Percentiles rank a stretch among this genome's conserved stretches.
Conservation (phyloP, 2,797 vertebrate species). For the Dryobates pubescens region DNA sequence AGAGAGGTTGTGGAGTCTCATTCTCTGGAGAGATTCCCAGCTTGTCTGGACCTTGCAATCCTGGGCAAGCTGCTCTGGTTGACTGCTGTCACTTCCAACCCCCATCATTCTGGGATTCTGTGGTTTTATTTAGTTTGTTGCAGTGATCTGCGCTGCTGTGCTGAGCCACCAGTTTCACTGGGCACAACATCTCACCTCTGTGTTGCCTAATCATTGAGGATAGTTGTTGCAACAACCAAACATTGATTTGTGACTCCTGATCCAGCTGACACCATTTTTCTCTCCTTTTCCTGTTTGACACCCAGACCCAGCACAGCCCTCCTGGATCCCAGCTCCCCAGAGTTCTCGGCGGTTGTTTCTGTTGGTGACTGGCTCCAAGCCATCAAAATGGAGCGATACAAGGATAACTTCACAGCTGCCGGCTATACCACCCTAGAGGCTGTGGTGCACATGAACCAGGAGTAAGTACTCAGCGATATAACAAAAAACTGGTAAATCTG, state of each 20-base stretch:
- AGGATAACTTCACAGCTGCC: conserved; percentile 95
- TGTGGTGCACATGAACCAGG: conserved; percentile 95
- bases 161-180: neutral
- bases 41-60: too few relatives aligned
- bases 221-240: neutral
- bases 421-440: conserved; percentile 93
- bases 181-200: neutral
- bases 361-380: conserved; percentile 96
- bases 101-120: too few relatives aligned
- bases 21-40: too few relatives aligned
- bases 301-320: conserved; percentile 89
- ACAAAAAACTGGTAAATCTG: conserved; percentile 78
- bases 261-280: neutral
- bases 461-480: conserved; percentile 89
- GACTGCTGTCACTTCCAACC: too few relatives aligned
- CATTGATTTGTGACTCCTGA: neutral
- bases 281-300: conserved; percentile 21
- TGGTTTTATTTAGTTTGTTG: neutral
- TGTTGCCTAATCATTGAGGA: neutral
- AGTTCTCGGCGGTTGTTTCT: conserved; percentile 87
- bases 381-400: conserved; percentile 98
- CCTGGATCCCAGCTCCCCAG: conserved; percentile 91
- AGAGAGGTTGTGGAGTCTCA: too few relatives aligned
- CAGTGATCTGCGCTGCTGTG: neutral
- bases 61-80: too few relatives aligned